Percentiles rank a stretch among this genome's conserved stretches.
Evolutionary conservation across 2,888 invertebrate species (phyloP).

Genomic region (Sthenelais limicola): DNA sequence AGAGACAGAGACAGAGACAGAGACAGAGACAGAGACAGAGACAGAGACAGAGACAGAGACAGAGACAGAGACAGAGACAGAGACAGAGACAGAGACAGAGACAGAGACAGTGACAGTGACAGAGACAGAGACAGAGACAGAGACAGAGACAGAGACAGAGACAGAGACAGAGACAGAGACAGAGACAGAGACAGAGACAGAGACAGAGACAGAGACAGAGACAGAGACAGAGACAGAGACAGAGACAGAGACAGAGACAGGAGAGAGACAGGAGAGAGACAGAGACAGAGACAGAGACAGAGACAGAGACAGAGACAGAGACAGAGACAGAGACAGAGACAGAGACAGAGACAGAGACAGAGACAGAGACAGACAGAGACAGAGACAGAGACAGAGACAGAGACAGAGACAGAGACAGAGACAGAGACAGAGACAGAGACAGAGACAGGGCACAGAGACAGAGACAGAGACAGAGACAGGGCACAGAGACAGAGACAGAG

Average conservation of each 20-base stretch:
- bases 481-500: not conserved
- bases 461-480: not conserved
- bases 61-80: not conserved
- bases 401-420: not conserved
- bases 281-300: constrained; percentile 2
- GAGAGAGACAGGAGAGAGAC: not conserved
- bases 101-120: constrained; percentile 19
- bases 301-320: not conserved
- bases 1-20: not conserved
- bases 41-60: constrained; percentile 1
- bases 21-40: not conserved
- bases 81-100: constrained; percentile 14
- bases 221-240: not conserved
- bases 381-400: constrained; percentile 13
- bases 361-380: not conserved
- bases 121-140: not conserved
- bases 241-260: not conserved
- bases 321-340: not conserved
- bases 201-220: too few species aligned
- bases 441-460: not conserved
- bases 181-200: too few species aligned
- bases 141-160: not conserved
- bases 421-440: not conserved
- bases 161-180: not conserved
- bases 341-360: not conserved